These are phyloP conservation scores for Uromys caudimaculatus DNA, from an alignment of 2,797 vertebrate genomes.

Conservation along the genomic window DNA sequence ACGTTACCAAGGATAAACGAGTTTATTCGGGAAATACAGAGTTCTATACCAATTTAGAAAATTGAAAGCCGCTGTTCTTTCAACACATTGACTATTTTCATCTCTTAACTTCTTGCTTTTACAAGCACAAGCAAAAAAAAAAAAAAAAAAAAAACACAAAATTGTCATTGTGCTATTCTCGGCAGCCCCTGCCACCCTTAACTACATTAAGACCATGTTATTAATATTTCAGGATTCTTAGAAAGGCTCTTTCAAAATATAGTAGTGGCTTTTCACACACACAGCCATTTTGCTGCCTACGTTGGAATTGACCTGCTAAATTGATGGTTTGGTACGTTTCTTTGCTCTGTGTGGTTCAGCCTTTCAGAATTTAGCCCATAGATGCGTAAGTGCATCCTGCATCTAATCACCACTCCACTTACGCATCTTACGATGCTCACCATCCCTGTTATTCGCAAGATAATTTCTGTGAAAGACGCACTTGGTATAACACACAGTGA, in stretches of 20 bases:
- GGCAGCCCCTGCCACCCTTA: constrained; percentile 36
- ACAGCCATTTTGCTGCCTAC: constrained; percentile 79
- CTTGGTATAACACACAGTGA: constrained; percentile 54
- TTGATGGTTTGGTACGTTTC: constrained; percentile 68
- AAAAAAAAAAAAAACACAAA: constrained; percentile 58
- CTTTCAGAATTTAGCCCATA: constrained; percentile 33
- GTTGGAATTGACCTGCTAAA: constrained; percentile 74
- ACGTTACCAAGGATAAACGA: constrained; percentile 33
- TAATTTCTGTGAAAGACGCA: constrained; percentile 69
- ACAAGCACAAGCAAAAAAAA: constrained; percentile 55
- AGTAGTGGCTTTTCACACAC: constrained; percentile 71
- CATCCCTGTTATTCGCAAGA: not conserved
- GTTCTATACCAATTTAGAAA: constrained; percentile 54
- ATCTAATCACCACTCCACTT: constrained; percentile 68
- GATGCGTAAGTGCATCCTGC: constrained; percentile 53
- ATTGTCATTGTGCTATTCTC: constrained; percentile 75
- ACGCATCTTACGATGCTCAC: constrained; percentile 53
- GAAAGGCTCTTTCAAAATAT: constrained; percentile 80
- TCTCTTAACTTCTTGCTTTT: constrained; percentile 56
- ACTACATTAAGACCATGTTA: constrained; percentile 84
- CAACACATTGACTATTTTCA: constrained; percentile 16
- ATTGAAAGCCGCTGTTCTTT: constrained; percentile 7
- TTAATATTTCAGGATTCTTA: constrained; percentile 87
- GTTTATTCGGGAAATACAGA: constrained; percentile 18
- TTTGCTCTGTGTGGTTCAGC: constrained; percentile 32